Evolutionary conservation across 2,888 invertebrate species (phyloP), one percentile per base, ranked within the genome.

Genomic region (Octonoba sinensis): DNA sequence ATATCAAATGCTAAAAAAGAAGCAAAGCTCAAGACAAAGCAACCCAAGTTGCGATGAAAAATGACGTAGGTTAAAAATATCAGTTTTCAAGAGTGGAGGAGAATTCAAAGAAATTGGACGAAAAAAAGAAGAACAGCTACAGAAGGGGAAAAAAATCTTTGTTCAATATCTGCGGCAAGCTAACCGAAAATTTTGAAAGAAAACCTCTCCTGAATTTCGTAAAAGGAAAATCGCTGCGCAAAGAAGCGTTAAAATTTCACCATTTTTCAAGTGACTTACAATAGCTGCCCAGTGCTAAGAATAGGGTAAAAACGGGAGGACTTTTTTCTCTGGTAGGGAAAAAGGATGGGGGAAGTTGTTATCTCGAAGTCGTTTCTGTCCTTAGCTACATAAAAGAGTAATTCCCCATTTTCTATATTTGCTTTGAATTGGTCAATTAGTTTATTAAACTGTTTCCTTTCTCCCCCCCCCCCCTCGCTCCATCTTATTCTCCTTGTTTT

Each of bases 21-120:
- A 69, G 64, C 62, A 51, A 66, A 76, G 46, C 16, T 20, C 3
- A 36, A 36, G 15, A 44, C 22, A 76, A 54, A 77, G 70, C 57
- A 22, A 22, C 44, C n/a, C 27, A 54, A 57, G 46, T 22, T 56
- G 12, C 57, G 67, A 71, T 71, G 77, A 77, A 77, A 76, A 76
- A 76, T 76, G 69, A 76, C 54, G 69, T 56, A 69, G n/a, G 56
- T 49, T n/a, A 64, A 77, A 77, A 77, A 77, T 77, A 71, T 65
- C 70, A 65, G 54, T 77, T 65, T 65, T 64, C 70, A 62, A 44
- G 59, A 59, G 60, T 54, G 56, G 20, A 44, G 62, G 69, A 65
- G 46, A 74, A 74, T 66, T 66, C 59, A 69, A 54, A 76, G 56
- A 57, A 20, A 65, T 54, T 65, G 57, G 46, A 56, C 8, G 24